Evolutionary conservation across 2,113 vertebrate genomes (phyloP), one percentile per base, ranked within the genome.

Genomic region (Hippocampus mohnikei): DNA sequence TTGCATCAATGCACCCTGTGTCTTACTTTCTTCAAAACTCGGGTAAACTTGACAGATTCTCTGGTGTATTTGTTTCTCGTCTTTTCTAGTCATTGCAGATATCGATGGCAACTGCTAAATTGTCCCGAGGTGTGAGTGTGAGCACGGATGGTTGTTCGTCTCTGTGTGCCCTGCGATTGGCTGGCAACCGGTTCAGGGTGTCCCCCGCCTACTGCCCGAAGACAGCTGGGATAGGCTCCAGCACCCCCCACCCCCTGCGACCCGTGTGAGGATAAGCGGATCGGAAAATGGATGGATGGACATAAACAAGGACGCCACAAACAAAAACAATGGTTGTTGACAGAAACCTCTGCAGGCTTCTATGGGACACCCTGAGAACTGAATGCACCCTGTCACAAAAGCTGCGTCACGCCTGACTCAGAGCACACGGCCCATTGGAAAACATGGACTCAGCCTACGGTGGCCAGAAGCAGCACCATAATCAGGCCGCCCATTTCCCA

Each of bases 401-500:
- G 69, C 64, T 21, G 67, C 80, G 88, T 88, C 84, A 88, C 71
- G 81, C 85, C 80, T 91, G 82, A 64, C 77, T 85, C 83, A 4
- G 29, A 33, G 73, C 76, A 86, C 76, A 86, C 84, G 50, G 60
- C 64, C 80, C 73, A 73, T 75, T 76, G 60, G 86, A 85, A 89
- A 89, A 66, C 84, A 83, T 88, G 69, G 81, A 87, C 83, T 90
- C 90, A 91, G 84, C 88, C 82, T 83, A 76, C 71, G 29, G 48
- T 80, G 73, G 78, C 72, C 72, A 56, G 69, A 77, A 70, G 83
- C 73, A 41, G 66, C 69, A 23, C 21, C 4, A 46, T 65, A 33
- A 69, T 62, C 48, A 56, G 66, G 25, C 58, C 23, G 9, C 55
- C n/a, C 70, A 75, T 72, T 75, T 75, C 77, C 71, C 81, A 33